Evolutionary conservation across 2,797 vertebrate genomes (phyloP).

Genomic region (Urosaurus nigricauda): DNA sequence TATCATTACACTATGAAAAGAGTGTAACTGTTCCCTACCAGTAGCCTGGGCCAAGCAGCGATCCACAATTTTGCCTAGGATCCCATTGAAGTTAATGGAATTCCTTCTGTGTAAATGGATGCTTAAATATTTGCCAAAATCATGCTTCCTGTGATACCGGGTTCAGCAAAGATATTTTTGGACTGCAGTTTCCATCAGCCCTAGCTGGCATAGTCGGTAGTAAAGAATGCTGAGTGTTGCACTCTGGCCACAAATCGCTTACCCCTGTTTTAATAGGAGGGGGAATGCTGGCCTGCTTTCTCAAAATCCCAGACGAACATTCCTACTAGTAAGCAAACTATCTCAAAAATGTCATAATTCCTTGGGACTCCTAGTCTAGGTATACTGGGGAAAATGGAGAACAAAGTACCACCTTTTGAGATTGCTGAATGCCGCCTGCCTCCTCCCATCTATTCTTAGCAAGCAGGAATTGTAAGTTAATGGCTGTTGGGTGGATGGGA

Average conservation of each 20-base stretch:
- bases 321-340: neutral
- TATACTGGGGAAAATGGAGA: neutral
- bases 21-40: neutral
- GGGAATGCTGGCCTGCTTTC: neutral
- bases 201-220: no score
- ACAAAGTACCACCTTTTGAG: fast-evolving
- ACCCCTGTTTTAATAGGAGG: neutral
- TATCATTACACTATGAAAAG: neutral
- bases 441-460: neutral
- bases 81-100: neutral
- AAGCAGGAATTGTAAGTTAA: neutral
- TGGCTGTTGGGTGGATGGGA: neutral
- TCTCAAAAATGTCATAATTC: neutral
- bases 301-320: neutral
- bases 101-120: neutral
- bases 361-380: neutral
- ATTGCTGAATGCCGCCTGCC: neutral
- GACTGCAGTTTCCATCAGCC: no score
- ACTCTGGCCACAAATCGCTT: no score
- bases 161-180: no score
- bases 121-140: neutral
- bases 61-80: neutral
- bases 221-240: no score
- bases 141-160: neutral
- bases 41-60: neutral